phyloP scores from a whole-genome alignment of 1,140 invertebrate species.

The Rhopalosiphum padi region DNA sequence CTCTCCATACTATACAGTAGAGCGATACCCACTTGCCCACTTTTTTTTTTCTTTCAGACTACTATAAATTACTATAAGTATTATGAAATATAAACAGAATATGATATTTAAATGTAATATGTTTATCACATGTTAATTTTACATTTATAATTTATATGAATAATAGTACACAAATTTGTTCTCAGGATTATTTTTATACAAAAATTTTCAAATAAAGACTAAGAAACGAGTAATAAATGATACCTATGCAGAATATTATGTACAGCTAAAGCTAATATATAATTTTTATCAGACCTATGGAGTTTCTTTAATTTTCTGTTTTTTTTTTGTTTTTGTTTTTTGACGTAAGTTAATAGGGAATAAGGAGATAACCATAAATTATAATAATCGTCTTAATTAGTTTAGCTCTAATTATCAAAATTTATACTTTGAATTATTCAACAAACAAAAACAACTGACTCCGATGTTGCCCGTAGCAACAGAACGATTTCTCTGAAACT shows the following conservation, averaged over 20 bases:
- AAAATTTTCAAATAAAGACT: background rate
- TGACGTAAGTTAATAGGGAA: background rate
- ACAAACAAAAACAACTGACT: background rate
- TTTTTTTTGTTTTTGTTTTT: background rate
- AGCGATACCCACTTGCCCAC: no score
- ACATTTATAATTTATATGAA: background rate
- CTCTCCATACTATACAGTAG: no score
- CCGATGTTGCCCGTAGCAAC: constrained; percentile 20
- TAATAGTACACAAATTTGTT: background rate
- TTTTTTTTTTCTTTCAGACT: background rate
- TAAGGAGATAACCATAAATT: constrained; percentile 30
- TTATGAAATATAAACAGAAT: background rate
- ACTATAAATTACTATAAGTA: background rate
- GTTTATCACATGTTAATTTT: background rate
- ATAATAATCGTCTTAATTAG: constrained; percentile 47
- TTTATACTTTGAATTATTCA: constrained; percentile 32
- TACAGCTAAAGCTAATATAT: background rate
- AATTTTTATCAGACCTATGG: background rate
- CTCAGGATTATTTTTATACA: background rate
- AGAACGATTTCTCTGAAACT: background rate
- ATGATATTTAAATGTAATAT: background rate
- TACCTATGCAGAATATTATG: background rate
- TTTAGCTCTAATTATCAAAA: constrained; percentile 1
- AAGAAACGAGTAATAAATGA: background rate
- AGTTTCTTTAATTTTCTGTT: background rate